Evolutionary conservation across 1,140 invertebrate genomes (phyloP).

Genomic region (Scaptomyza hsui): DNA sequence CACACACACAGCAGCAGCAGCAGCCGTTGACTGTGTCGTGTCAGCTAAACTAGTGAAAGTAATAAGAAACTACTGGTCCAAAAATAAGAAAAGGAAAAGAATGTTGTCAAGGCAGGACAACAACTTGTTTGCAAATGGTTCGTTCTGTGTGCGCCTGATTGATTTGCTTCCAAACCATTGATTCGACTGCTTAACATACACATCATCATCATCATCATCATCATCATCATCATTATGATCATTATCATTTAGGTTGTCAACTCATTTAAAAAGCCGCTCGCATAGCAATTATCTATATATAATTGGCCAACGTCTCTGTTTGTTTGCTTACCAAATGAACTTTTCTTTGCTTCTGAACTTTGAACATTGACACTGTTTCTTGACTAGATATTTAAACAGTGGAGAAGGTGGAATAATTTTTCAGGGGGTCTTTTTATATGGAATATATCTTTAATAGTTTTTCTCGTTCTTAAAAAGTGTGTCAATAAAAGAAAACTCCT

Average conservation of each 20-base stretch:
- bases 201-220: slow-evolving; percentile 6
- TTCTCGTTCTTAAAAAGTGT: too few relatives aligned
- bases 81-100: slow-evolving; percentile 1
- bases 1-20: too few relatives aligned
- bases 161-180: slow-evolving; percentile 75
- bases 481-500: too few relatives aligned
- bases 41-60: slow-evolving; percentile 14
- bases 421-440: background rate
- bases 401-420: too few relatives aligned
- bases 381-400: slow-evolving; percentile 1
- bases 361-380: slow-evolving; percentile 6
- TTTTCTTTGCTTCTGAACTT: slow-evolving; percentile 17
- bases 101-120: slow-evolving; percentile 5
- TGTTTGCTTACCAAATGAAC: slow-evolving; percentile 48
- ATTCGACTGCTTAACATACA: slow-evolving; percentile 39
- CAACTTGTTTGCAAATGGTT: slow-evolving; percentile 37
- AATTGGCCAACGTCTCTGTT: slow-evolving; percentile 56
- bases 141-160: slow-evolving; percentile 61
- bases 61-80: slow-evolving; percentile 9
- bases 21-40: slow-evolving; percentile 20
- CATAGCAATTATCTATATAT: slow-evolving; percentile 74
- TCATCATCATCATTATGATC: slow-evolving; percentile 13
- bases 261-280: slow-evolving; percentile 66
- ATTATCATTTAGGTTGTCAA: slow-evolving; percentile 46
- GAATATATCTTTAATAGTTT: background rate